Evolutionary conservation across 1,140 invertebrate genomes (phyloP).

Genomic region (Tetramorium alpestre): DNA sequence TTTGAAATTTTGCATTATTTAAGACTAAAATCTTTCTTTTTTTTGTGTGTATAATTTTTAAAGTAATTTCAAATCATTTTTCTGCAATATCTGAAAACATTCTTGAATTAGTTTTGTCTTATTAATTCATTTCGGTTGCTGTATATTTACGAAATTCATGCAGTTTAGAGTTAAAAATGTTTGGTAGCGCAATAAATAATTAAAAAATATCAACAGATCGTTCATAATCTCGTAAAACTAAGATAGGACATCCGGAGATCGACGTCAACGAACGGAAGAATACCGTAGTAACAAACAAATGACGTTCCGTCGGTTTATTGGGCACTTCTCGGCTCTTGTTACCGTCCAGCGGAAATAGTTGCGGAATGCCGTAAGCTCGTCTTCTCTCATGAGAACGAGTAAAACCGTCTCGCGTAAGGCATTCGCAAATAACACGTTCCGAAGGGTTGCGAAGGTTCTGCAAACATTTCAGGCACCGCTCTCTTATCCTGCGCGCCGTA

Average conservation of each 20-base stretch:
- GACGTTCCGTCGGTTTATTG: constrained; percentile 63
- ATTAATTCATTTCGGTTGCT: neutral
- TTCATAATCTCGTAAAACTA: constrained; percentile 27
- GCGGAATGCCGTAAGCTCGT: constrained; percentile 49
- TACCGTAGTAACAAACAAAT: constrained; percentile 8
- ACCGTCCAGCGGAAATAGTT: constrained; percentile 67
- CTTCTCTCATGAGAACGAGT: constrained; percentile 71
- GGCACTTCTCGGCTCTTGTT: constrained; percentile 52
- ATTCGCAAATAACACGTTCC: constrained; percentile 76
- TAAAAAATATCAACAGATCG: constrained; percentile 1
- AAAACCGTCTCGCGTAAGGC: constrained; percentile 67
- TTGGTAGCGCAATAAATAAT: neutral
- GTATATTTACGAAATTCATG: neutral
- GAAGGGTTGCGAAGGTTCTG: constrained; percentile 67
- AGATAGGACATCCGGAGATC: constrained; percentile 13
- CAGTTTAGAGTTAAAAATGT: neutral
- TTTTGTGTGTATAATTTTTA: neutral
- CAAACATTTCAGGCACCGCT: constrained; percentile 71
- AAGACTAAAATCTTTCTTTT: neutral
- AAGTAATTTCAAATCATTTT: neutral
- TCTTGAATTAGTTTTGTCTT: neutral
- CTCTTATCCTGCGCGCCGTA: constrained; percentile 60
- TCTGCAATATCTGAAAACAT: neutral
- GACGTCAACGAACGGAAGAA: constrained; percentile 8
- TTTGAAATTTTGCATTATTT: neutral